Evolutionary conservation across 2,797 vertebrate species (phyloP), one percentile per base, ranked within the genome.

Genomic region (Delichon dasypus): DNA sequence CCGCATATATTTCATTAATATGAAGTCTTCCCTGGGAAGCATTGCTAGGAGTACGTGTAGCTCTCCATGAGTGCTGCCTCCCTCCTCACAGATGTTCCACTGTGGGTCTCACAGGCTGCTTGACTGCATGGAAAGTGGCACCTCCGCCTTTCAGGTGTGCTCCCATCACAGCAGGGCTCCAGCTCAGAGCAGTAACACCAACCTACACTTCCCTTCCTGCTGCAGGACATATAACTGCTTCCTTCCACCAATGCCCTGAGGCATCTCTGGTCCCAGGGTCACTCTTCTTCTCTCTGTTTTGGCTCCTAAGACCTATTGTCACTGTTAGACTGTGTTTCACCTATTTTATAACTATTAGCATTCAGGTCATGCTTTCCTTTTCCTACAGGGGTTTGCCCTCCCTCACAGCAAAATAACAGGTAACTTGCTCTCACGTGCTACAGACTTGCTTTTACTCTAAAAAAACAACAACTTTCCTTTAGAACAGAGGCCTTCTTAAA

Each of bases 391-490:
- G 64, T 72, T 64, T 71, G 30, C 16, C 48, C 16, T 87, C 42
- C 38, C 47, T 87, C 67, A 47, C 29, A 58, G 6, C 53, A 57
- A 73, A 74, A 79, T 51, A 94, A 90, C 34, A 47, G 67, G 9
- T 71, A 64, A 95, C 93, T 85, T 95, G 42, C 93, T 88, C 75
- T 93, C n/a, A 85, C 94, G 36, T 71, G 54, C 80, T 23, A 89
- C 50, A 87, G 53, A 95, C 94, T 94, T 96, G 25, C 94, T 91
- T 95, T 96, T 36, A 53, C 79, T 62, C n/a, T 64, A 57, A 64
- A 51, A 90, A 90, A 77, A 64, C 7, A 76, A 36, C 22, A 73
- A 11, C 14, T 80, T 92, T 82, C 67, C 71, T 87, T 93, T 86
- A 70, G 53, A 86, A 51, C 15, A 64, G 51, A 83, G 20, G 16